Evolutionary conservation across 2,113 vertebrate genomes (phyloP), one percentile per base, ranked within the genome.

Genomic region (Cephalopholis sonnerati): DNA sequence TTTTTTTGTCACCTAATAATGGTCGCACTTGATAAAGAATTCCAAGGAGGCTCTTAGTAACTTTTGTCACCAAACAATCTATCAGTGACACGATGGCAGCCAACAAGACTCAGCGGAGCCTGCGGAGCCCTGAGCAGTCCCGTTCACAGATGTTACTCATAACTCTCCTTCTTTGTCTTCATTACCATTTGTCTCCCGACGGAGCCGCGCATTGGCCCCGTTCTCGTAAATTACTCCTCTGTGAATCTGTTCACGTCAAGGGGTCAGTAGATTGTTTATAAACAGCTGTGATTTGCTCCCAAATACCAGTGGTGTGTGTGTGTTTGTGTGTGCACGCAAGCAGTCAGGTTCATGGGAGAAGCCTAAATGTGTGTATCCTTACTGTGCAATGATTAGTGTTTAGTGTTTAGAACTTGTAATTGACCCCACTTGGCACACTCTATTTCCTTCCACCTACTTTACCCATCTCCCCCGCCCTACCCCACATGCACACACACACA

Each of bases 61-160:
- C 63, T 86, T 90, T 87, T 86, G 86, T 87, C 86, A 87, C 85
- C 55, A 77, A 70, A 84, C 90, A 86, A 93, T 93, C 79, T 83
- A 85, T 93, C 93, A 94, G 27, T 79, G 88, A 82, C 83, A 74
- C 20, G 74, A 79, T 57, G 82, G 88, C 86, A 82, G 88, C 91
- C 93, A 92, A 92, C 92, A 87, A 92, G 91, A 87, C 90, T 85
- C 89, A 13, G 72, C 22, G 54, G 84, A 81, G 87, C 85, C 87
- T 2, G 12, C n/a, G 81, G 55, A 74, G 89, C 85, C 74, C 81
- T 10, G 79, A 85, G 77, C 71, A 77, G 83, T 77, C 79, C 83
- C 64, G 25, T 76, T 89, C 90, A 81, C 93, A 94, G 91, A 93
- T 93, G 91, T 92, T 92, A 74, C 82, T 82, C 89, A 85, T 90